Evolutionary conservation across 2,888 invertebrate genomes (phyloP).

Genomic region (Sympetrum striolatum): DNA sequence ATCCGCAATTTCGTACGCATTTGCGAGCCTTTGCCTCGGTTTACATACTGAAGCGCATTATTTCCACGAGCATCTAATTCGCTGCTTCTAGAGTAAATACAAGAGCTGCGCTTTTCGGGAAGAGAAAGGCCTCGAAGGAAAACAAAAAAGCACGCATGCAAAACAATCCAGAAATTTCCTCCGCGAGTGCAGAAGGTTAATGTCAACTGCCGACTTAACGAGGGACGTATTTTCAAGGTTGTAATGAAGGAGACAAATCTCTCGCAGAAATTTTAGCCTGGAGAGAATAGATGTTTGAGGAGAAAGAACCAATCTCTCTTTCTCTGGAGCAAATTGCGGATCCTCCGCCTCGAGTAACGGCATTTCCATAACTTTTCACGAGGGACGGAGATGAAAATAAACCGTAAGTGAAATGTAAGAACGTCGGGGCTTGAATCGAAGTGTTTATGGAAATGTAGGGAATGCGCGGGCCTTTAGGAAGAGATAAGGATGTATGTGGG

Average conservation of each 20-base stretch:
- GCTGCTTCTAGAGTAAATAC: neutral
- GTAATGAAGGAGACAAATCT: neutral
- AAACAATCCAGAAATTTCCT: neutral
- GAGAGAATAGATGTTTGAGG: neutral
- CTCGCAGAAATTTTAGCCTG: neutral
- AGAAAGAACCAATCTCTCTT: neutral
- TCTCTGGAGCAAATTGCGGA: neutral
- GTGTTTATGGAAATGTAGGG: slow-evolving; percentile 41
- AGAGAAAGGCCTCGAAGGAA: no score
- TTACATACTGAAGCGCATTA: no score
- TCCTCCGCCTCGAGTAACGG: neutral
- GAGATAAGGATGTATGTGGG: slow-evolving; percentile 15
- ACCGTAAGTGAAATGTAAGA: slow-evolving; percentile 4
- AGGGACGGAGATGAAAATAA: neutral
- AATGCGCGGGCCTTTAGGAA: neutral
- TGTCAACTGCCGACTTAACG: neutral
- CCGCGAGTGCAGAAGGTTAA: neutral
- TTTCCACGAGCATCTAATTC: no score
- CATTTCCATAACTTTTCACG: neutral
- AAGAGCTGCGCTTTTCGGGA: neutral
- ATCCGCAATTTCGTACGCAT: no score
- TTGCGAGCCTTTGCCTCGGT: no score
- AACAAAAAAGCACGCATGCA: neutral
- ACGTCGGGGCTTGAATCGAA: slow-evolving; percentile 1
- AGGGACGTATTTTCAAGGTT: neutral